These are phyloP conservation scores for Styela clava DNA, from an alignment of 23 tunicate species.

Conservation along the genomic window DNA sequence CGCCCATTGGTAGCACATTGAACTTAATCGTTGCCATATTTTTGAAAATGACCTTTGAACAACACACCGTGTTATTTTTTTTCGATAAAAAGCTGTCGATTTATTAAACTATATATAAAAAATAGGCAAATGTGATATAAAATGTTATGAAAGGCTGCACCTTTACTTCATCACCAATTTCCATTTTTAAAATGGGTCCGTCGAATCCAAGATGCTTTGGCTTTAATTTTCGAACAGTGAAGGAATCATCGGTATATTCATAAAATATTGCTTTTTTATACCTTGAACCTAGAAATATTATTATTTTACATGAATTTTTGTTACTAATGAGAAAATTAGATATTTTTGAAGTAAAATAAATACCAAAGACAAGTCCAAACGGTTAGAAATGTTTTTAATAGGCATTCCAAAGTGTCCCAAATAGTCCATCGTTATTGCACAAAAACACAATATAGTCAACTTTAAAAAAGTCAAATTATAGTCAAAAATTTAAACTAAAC, in stretches of 20 bases:
- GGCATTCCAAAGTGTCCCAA: too few relatives aligned
- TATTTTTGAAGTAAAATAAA: too few relatives aligned
- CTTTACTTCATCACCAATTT: constrained; percentile 44
- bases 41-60: constrained; percentile 19
- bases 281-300: constrained; percentile 36
- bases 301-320: too few relatives aligned
- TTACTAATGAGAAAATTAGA: too few relatives aligned
- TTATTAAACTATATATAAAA: too few relatives aligned
- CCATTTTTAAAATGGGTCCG: constrained; percentile 62
- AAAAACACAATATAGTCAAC: background rate
- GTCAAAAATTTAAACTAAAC: constrained; percentile 16
- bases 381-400: too few relatives aligned
- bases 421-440: too few relatives aligned
- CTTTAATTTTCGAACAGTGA: constrained; percentile 28
- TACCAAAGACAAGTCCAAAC: too few relatives aligned
- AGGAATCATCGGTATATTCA: constrained; percentile 54
- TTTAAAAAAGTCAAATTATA: background rate
- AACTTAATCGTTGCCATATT: constrained; percentile 38
- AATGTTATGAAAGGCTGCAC: too few relatives aligned
- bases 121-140: too few relatives aligned
- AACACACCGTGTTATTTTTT: too few relatives aligned
- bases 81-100: too few relatives aligned
- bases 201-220: constrained; percentile 44
- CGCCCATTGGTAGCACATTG: constrained; percentile 55
- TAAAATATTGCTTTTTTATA: constrained; percentile 49